phyloP scores from a whole-genome alignment of 2,888 invertebrate genomes.

The Atethmia centrago region DNA sequence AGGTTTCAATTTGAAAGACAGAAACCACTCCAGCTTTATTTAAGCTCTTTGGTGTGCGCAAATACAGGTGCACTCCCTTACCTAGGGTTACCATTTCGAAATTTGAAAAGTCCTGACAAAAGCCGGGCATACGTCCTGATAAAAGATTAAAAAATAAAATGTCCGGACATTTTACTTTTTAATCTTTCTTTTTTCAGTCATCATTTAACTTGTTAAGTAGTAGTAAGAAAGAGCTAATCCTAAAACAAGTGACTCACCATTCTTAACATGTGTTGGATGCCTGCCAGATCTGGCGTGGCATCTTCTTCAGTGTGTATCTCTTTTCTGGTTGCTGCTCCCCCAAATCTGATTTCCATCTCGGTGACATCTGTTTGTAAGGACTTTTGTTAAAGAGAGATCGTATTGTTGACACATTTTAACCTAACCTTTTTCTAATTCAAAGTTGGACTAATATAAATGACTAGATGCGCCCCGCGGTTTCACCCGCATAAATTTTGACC shows the following conservation, averaged over 20 bases:
- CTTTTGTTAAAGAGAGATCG: background rate
- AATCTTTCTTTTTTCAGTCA: background rate
- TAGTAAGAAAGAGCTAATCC: background rate
- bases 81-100: background rate
- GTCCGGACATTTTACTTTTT: background rate
- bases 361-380: slow-evolving; percentile 63
- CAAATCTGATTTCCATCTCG: slow-evolving; percentile 65
- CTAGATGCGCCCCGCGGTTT: no score
- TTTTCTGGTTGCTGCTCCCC: slow-evolving; percentile 29
- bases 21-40: background rate
- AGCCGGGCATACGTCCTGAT: no score
- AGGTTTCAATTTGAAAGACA: no score
- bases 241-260: slow-evolving; percentile 74
- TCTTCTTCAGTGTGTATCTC: background rate
- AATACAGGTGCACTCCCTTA: background rate
- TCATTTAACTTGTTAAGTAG: no score
- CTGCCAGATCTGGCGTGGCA: slow-evolving; percentile 75
- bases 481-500: no score
- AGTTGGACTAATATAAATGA: background rate
- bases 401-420: background rate
- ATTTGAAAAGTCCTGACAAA: background rate
- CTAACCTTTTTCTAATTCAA: background rate
- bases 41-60: no score
- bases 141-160: no score
- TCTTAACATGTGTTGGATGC: slow-evolving; percentile 76